These are phyloP conservation scores for Perognathus longimembris DNA, from an alignment of 2,113 vertebrate species.

Conservation along the genomic window DNA sequence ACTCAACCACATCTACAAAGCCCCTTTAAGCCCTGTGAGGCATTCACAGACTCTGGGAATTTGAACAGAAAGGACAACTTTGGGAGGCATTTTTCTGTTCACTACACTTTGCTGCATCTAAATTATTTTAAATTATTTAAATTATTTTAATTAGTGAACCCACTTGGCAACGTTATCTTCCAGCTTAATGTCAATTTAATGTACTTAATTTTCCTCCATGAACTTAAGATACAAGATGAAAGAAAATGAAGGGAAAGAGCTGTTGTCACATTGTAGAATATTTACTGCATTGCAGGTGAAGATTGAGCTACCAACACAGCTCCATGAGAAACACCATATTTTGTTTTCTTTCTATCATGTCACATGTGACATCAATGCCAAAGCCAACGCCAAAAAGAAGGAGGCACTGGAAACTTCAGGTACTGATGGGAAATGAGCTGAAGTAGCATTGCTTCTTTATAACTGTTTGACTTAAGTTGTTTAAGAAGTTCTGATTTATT, in stretches of 20 bases:
- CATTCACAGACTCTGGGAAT: background rate
- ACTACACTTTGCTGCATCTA: no score
- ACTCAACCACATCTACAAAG: background rate
- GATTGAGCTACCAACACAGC: constrained; percentile 97
- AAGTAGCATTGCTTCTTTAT: background rate
- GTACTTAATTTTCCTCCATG: background rate
- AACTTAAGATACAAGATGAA: background rate
- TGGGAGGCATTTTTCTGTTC: background rate
- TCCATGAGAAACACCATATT: constrained; percentile 98
- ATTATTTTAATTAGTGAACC: background rate
- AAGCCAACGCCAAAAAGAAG: constrained; percentile 98
- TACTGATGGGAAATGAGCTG: constrained; percentile 82
- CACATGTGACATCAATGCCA: constrained; percentile 98
- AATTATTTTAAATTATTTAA: constrained; percentile 22
- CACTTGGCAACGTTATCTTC: background rate
- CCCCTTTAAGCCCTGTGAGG: background rate
- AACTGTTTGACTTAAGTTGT: constrained; percentile 17
- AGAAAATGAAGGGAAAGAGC: background rate
- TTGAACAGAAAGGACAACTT: background rate
- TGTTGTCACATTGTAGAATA: background rate
- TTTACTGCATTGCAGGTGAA: constrained; percentile 90
- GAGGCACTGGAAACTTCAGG: constrained; percentile 96
- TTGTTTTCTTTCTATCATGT: constrained; percentile 99
- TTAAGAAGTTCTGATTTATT: constrained; percentile 50
- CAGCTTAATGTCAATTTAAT: background rate